Evolutionary conservation across 2,113 vertebrate genomes (phyloP).

Genomic region (Sapajus apella): DNA sequence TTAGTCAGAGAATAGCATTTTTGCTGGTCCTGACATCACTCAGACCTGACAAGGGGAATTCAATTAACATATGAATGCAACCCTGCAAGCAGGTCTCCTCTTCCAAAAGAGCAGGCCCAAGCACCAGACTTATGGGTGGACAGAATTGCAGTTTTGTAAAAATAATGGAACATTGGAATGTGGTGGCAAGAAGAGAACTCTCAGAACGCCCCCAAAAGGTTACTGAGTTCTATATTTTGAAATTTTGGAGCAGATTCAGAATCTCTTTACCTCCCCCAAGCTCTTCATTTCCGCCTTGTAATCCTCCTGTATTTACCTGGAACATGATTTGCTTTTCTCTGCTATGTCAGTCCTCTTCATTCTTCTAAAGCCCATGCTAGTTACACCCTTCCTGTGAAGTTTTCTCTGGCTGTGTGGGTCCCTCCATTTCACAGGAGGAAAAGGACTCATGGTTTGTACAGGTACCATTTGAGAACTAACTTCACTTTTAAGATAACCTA

Average conservation of each 20-base stretch:
- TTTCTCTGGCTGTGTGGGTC: background rate
- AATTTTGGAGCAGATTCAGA: background rate
- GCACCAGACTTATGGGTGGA: background rate
- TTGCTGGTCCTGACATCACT: background rate
- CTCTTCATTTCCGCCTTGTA: background rate
- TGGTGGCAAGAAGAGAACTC: background rate
- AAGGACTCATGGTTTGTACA: background rate
- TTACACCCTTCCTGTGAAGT: background rate
- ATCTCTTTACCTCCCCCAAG: background rate
- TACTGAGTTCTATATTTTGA: background rate
- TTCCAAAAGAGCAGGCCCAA: background rate
- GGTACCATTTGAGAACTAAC: background rate
- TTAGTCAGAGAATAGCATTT: background rate
- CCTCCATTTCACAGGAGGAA: background rate
- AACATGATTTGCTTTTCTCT: background rate
- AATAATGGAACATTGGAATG: background rate
- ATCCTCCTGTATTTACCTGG: background rate
- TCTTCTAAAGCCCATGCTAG: too few species aligned
- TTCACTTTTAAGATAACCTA: background rate
- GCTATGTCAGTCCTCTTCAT: background rate
- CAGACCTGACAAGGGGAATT: background rate
- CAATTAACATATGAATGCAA: background rate
- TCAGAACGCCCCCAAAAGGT: background rate
- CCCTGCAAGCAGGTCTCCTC: background rate
- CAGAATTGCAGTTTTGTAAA: background rate